Evolutionary conservation across 2,113 vertebrate genomes (phyloP).

Genomic region (Muscicapa adusta): DNA sequence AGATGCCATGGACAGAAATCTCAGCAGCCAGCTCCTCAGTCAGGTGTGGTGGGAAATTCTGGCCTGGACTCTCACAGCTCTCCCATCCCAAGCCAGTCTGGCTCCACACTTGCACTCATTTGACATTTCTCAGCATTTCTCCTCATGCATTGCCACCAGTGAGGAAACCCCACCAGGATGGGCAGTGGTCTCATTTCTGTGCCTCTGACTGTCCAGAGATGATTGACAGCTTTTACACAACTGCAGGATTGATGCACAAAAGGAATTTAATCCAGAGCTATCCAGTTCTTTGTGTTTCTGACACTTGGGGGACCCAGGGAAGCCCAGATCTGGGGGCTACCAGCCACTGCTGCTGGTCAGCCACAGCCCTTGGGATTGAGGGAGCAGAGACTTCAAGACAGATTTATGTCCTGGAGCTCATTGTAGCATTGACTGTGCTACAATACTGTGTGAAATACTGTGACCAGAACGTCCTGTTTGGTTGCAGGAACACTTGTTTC

Average conservation of each 20-base stretch:
- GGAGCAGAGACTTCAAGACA: not conserved
- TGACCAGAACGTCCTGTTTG: not conserved
- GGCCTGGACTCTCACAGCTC: fast-evolving
- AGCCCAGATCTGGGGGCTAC: not conserved
- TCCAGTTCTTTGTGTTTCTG: not conserved
- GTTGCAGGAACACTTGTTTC: not conserved
- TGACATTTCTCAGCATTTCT: fast-evolving
- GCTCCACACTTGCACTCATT: fast-evolving
- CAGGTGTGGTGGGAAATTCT: not conserved
- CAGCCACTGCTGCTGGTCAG: not conserved
- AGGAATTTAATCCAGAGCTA: not conserved
- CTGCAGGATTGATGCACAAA: not conserved
- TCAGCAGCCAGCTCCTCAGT: not conserved
- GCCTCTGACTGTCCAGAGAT: not conserved
- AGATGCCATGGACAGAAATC: not conserved
- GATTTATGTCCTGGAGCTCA: not conserved
- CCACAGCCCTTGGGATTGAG: not conserved
- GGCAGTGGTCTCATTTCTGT: not conserved
- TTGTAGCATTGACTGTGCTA: not conserved
- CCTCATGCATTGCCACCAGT: fast-evolving
- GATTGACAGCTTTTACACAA: not conserved
- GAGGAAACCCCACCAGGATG: not conserved
- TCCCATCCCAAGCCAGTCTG: not conserved
- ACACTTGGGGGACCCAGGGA: not conserved
- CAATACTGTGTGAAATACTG: not conserved